Evolutionary conservation across 1,140 invertebrate species (phyloP).

Genomic region (Phortica variegata): DNA sequence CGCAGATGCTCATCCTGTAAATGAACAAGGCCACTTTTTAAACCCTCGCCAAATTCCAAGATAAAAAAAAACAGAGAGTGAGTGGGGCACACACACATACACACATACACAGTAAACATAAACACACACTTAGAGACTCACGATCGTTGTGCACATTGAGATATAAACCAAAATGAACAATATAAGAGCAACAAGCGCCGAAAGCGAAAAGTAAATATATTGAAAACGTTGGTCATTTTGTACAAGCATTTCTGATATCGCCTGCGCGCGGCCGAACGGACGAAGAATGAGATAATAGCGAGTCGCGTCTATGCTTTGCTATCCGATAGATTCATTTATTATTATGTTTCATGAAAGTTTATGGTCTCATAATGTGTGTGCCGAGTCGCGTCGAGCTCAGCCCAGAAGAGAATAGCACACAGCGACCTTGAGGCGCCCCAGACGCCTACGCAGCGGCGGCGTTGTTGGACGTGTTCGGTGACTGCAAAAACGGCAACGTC

Average conservation of each 20-base stretch:
- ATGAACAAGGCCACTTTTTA: background rate
- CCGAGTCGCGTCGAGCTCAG: too few species aligned
- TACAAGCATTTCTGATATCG: constrained; percentile 27
- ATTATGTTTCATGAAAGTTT: too few species aligned
- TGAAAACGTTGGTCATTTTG: constrained; percentile 46
- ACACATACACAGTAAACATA: background rate
- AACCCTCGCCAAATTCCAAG: background rate
- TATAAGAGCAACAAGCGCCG: constrained; percentile 39
- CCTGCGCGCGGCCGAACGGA: too few species aligned
- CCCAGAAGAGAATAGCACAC: too few species aligned
- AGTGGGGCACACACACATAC: background rate
- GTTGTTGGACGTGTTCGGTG: too few species aligned
- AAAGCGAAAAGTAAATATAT: constrained; percentile 49
- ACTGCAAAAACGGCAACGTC: constrained; percentile 18
- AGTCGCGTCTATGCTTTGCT: too few species aligned
- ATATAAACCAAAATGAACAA: constrained; percentile 46
- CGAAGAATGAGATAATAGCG: too few species aligned
- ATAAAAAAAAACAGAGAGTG: constrained; percentile 1
- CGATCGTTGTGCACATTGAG: constrained; percentile 44
- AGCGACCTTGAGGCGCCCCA: too few species aligned
- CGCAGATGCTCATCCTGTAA: constrained; percentile 44
- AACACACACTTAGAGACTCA: too few species aligned
- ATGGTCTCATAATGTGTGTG: too few species aligned
- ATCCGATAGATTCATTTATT: too few species aligned
- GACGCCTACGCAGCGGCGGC: too few species aligned